These are phyloP conservation scores for Semotilus atromaculatus DNA, from an alignment of 2,797 vertebrate species.

Conservation along the genomic window DNA sequence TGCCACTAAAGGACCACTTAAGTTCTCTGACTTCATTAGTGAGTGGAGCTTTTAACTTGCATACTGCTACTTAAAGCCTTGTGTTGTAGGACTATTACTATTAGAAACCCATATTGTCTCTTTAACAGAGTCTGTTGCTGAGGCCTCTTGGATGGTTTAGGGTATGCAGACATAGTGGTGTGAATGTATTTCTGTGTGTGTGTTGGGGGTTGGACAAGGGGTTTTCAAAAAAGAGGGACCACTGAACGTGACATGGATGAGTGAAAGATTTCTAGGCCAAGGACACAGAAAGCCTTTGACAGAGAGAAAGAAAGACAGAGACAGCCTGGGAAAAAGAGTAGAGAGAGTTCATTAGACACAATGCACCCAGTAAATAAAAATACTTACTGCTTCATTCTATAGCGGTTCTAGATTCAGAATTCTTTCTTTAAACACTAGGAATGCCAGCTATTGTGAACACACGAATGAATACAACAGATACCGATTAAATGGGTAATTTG, in stretches of 20 bases:
- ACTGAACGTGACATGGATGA: conserved; percentile 57
- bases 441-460: neutral
- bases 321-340: conserved; percentile 41
- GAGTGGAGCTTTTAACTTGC: conserved; percentile 74
- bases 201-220: conserved; percentile 50
- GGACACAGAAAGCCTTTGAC: conserved; percentile 58
- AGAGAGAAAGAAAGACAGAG: conserved; percentile 52
- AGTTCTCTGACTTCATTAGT: conserved; percentile 79
- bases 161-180: conserved; percentile 59
- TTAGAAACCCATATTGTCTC: conserved; percentile 76
- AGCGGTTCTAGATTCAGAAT: conserved; percentile 32
- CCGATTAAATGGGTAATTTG: conserved; percentile 7
- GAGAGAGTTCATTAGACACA: conserved; percentile 55
- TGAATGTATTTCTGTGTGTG: conserved; percentile 42
- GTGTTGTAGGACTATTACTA: conserved; percentile 75
- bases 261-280: conserved; percentile 63
- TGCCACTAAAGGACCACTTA: conserved; percentile 75
- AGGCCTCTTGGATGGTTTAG: conserved; percentile 61
- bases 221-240: conserved; percentile 48
- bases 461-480: conserved; percentile 25
- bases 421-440: conserved; percentile 23
- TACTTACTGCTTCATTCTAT: conserved; percentile 55
- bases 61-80: conserved; percentile 72
- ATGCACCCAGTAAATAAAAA: conserved; percentile 54
- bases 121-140: conserved; percentile 77